Percentiles rank a stretch among this genome's conserved stretches.
phyloP scores from a whole-genome alignment of 2,888 invertebrate species.

The Mechanitis mazaeus region DNA sequence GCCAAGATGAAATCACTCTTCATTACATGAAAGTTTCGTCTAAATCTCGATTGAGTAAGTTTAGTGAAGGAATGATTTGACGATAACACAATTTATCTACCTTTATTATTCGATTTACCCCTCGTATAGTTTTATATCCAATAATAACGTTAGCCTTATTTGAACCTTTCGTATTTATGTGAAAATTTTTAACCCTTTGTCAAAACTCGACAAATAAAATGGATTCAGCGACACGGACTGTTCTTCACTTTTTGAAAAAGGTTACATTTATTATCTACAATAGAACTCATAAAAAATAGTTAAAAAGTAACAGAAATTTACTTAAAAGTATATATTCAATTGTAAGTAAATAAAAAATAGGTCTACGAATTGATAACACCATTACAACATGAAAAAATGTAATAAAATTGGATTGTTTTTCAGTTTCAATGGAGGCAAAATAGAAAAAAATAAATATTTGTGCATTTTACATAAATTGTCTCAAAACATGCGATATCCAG shows the following conservation, averaged over 20 bases:
- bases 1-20: neutral
- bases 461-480: conserved; percentile 53
- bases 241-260: neutral
- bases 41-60: conserved; percentile 39
- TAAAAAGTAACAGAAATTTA: too few species aligned
- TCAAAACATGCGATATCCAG: conserved; percentile 56
- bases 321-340: too few species aligned
- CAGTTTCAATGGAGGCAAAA: neutral
- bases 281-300: too few species aligned
- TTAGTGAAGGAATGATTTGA: conserved; percentile 54
- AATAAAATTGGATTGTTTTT: neutral
- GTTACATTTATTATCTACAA: neutral
- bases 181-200: conserved; percentile 18
- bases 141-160: conserved; percentile 53
- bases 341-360: too few species aligned
- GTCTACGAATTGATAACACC: neutral
- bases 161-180: conserved; percentile 37
- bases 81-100: conserved; percentile 69
- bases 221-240: neutral
- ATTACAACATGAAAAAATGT: neutral
- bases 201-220: conserved; percentile 9
- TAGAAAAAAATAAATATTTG: conserved; percentile 49
- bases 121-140: conserved; percentile 62
- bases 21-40: neutral
- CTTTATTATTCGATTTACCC: conserved; percentile 72